These are phyloP conservation scores for Artemisiospiza belli DNA, from an alignment of 2,113 vertebrate genomes.

Conservation along the genomic window DNA sequence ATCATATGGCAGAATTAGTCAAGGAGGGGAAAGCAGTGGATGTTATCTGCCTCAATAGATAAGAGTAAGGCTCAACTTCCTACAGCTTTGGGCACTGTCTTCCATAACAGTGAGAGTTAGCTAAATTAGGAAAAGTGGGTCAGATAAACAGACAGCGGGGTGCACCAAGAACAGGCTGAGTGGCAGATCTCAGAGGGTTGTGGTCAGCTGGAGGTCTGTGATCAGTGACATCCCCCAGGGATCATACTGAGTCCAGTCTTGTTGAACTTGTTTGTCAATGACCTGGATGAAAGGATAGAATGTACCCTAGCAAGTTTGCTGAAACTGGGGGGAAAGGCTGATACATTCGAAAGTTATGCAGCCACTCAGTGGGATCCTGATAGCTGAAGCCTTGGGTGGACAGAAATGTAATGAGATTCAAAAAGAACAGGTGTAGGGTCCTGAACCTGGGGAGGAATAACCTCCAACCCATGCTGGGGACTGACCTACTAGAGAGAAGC, in stretches of 20 bases:
- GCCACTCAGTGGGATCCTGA: not conserved
- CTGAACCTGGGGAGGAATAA: not conserved
- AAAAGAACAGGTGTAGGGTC: not conserved
- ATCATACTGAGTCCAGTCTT: not conserved
- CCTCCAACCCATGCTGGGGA: accelerated
- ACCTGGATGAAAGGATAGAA: not conserved
- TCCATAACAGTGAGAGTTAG: not conserved
- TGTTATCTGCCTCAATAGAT: not conserved
- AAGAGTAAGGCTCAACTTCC: not conserved
- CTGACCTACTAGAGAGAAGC: not conserved
- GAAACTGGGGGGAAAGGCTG: not conserved
- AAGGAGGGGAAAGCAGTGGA: not conserved
- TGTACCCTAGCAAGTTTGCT: not conserved
- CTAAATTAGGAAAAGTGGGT: not conserved
- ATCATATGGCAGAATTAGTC: not conserved
- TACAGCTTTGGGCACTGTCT: not conserved
- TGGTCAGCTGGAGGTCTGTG: not conserved
- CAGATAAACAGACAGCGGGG: not conserved
- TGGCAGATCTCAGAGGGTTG: not conserved
- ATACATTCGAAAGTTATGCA: not conserved
- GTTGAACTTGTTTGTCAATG: not conserved
- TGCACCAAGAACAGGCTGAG: not conserved
- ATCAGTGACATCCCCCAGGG: accelerated
- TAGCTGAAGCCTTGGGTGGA: not conserved
- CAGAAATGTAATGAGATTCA: not conserved